These are phyloP conservation scores for Numenius arquata DNA, from an alignment of 2,113 vertebrate species.

Conservation along the genomic window DNA sequence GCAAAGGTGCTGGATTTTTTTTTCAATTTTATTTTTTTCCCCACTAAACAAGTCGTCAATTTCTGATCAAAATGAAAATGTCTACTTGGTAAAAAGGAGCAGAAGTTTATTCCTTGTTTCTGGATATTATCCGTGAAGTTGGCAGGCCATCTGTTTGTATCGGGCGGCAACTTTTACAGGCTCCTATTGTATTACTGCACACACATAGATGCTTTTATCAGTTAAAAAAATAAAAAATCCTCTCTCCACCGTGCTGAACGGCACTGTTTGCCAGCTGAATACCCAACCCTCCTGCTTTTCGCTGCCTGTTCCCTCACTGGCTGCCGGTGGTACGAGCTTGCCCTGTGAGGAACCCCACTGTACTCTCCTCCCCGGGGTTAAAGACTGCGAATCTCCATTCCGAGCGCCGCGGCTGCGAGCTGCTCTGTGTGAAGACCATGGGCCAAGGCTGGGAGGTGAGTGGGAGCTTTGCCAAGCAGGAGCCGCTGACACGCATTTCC, in stretches of 20 bases:
- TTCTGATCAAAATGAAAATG: not conserved
- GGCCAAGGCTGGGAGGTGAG: not conserved
- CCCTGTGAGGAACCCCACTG: not conserved
- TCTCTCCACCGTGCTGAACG: not conserved
- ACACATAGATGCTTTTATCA: not conserved
- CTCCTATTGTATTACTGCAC: not conserved
- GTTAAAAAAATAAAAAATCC: not conserved
- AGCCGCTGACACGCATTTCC: accelerated
- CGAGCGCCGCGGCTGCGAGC: accelerated
- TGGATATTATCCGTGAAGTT: not conserved
- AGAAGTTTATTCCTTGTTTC: not conserved
- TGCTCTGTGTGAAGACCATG: accelerated
- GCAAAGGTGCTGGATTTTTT: not conserved
- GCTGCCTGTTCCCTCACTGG: too few species aligned
- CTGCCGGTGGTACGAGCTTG: not conserved
- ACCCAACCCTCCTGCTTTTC: accelerated
- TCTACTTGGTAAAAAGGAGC: not conserved
- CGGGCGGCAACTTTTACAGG: not conserved
- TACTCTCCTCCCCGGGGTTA: not conserved
- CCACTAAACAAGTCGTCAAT: not conserved
- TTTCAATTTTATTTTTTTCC: accelerated
- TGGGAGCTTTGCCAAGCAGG: not conserved
- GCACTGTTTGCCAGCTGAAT: not conserved
- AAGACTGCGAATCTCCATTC: accelerated
- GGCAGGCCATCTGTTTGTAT: not conserved